Conservation (phyloP, 2,113 vertebrate species). For the Corapipo altera region DNA sequence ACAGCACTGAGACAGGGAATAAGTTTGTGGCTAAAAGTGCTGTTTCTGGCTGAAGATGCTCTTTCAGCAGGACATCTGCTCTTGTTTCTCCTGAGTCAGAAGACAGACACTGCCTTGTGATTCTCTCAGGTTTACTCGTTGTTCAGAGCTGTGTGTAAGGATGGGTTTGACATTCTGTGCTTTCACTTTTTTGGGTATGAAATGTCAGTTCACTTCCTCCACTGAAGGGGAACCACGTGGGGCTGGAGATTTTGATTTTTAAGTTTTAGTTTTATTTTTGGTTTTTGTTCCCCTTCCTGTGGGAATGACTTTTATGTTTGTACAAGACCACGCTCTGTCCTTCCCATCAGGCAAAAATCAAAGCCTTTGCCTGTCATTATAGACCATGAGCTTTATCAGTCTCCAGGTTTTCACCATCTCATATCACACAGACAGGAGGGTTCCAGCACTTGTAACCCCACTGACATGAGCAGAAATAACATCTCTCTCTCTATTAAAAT, state of each 20-base stretch:
- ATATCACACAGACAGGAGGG: accelerated
- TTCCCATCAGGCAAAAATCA: not conserved
- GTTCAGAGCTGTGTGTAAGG: not conserved
- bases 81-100: not conserved
- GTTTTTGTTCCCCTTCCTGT: not conserved
- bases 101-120: not conserved
- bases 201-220: not conserved
- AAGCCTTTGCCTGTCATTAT: not conserved
- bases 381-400: not conserved
- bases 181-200: not conserved
- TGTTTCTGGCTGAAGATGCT: not conserved
- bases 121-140: not conserved
- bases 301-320: not conserved
- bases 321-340: not conserved
- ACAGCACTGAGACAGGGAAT: accelerated
- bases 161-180: accelerated
- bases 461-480: not conserved
- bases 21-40: not conserved
- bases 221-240: not conserved
- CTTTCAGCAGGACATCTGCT: not conserved
- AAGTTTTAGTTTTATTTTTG: not conserved
- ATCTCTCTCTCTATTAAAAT: not conserved
- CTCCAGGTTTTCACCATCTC: not conserved
- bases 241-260: not conserved
- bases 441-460: not conserved